Base-by-base conservation (phyloP, 1,140 invertebrate genomes). In the Phenacoccus solenopsis region DNA sequence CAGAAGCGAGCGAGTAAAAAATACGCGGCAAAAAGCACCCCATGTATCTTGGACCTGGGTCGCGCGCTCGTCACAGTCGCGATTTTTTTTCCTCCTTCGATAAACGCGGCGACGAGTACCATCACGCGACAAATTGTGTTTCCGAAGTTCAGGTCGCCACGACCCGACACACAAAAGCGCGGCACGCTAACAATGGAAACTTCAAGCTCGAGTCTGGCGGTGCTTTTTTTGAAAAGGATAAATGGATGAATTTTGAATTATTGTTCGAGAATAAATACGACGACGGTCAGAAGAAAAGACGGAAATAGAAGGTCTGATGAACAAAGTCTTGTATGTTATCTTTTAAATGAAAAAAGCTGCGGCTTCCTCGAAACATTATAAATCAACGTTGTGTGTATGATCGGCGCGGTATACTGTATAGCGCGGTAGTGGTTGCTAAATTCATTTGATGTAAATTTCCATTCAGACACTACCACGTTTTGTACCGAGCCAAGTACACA, bases 191-290 rank as follows among this genome's bases (percentile, higher is more conserved):
- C 12, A 16, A 49, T 10, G 38, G 20, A 49, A 49, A 49, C 38
- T 49, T n/a, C 5, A 49, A 49, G 38, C 30, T 32, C 38, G 38
- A 49, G 38, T 49, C 38, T n/a, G n/a, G n/a, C n/a, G n/a, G n/a
- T n/a, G n/a, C n/a, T n/a, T 49, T 49, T 49, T 49, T 49, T 49
- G 38, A 49, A 49, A 49, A 49, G 38, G 38, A 49, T 49, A 49
- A 49, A 49, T 49, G 38, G 38, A 49, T 49, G 38, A 49, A 49
- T 49, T 49, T 49, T 49, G 38, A 49, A 49, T 49, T 49, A 49
- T 49, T 49, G 38, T 49, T 49, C 38, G 38, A n/a, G n/a, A 49
- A 49, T 49, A 49, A 49, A 49, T 49, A 49, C 38, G 20, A 49
- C 38, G 20, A 49, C 20, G 38, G 38, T 49, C 38, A 49, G 38